These are phyloP conservation scores for Pseudochirops cupreus DNA, from an alignment of 2,797 vertebrate species.

Conservation along the genomic window DNA sequence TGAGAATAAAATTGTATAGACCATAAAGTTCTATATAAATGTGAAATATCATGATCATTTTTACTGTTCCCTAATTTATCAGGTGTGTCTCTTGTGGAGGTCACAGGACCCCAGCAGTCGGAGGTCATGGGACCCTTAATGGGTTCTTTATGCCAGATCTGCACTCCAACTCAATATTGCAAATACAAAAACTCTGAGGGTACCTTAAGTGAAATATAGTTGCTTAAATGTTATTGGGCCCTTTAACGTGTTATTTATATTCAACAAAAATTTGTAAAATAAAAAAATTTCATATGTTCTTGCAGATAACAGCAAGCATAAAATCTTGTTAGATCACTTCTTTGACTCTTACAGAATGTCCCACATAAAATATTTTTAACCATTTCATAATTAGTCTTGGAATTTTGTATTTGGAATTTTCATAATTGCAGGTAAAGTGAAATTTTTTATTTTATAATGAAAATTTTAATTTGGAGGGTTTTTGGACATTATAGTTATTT, in stretches of 20 bases:
- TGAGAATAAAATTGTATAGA: too few species aligned
- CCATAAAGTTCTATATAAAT: too few species aligned
- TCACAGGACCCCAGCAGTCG: too few species aligned
- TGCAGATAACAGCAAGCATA: neutral
- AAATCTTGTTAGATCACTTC: neutral
- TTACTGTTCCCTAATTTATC: too few species aligned
- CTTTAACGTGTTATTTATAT: neutral
- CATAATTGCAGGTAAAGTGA: neutral
- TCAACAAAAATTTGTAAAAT: neutral
- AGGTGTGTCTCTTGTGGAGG: too few species aligned
- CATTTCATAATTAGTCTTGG: neutral
- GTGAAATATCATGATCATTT: too few species aligned
- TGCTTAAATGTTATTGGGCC: neutral
- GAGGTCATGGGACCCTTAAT: too few species aligned
- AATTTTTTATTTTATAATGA: neutral
- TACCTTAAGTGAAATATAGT: neutral
- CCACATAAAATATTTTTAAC: neutral
- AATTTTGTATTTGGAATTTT: neutral
- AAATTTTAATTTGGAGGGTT: neutral
- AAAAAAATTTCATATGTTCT: neutral
- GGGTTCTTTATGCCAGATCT: too few species aligned
- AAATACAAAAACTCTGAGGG: neutral
- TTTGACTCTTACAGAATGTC: neutral
- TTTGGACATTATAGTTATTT: neutral
- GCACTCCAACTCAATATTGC: neutral